Percentiles rank a stretch among this genome's conserved stretches.
These are phyloP conservation scores for Centropus bengalensis DNA, from an alignment of 2,113 vertebrate genomes.

Conservation along the genomic window DNA sequence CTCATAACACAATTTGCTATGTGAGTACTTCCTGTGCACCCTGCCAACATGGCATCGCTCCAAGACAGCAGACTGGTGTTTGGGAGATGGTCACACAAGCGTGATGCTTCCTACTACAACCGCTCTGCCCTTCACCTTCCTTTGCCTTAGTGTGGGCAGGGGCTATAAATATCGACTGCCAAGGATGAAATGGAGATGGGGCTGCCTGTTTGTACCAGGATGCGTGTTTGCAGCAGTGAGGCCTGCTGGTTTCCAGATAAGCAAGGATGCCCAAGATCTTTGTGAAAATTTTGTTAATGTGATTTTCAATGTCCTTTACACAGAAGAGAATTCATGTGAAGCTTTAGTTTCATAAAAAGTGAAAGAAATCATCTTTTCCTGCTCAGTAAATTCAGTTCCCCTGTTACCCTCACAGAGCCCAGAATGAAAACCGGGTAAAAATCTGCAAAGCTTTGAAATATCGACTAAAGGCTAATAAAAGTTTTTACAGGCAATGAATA, in stretches of 20 bases:
- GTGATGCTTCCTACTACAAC: slow-evolving; percentile 25
- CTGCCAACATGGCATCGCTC: slow-evolving; percentile 38
- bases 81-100: slow-evolving; percentile 36
- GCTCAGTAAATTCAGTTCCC: neutral
- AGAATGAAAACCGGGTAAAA: neutral
- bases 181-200: neutral
- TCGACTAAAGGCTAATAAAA: neutral
- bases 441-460: neutral
- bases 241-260: neutral
- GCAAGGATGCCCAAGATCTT: neutral
- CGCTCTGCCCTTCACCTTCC: slow-evolving; percentile 43
- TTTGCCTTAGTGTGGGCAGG: neutral
- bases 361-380: neutral
- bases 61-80: neutral
- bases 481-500: neutral
- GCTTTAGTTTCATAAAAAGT: neutral
- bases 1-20: slow-evolving; percentile 63
- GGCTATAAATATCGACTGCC: neutral
- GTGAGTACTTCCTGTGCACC: slow-evolving; percentile 50
- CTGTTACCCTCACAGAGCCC: neutral
- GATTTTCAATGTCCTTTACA: neutral
- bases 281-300: fast-evolving
- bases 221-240: neutral
- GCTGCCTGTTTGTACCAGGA: neutral
- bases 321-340: neutral